Conservation (phyloP, 2,113 vertebrate genomes). For the Benitochromis conjunctus region DNA sequence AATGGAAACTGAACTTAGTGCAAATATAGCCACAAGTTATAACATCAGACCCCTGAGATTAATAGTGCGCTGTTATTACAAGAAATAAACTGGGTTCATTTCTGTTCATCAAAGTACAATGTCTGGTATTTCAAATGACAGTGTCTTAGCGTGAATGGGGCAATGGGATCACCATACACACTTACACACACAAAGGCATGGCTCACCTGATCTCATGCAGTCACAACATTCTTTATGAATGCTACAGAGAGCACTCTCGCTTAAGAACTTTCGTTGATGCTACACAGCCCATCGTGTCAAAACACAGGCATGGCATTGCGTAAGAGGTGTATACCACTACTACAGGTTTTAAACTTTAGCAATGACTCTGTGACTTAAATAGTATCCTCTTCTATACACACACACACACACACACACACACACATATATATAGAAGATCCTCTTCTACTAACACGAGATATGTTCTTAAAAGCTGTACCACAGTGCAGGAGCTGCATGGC, state of each 20-base stretch:
- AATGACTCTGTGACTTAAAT: not conserved
- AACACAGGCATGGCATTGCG: conserved; percentile 57
- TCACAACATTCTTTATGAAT: conserved; percentile 27
- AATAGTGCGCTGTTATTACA: not conserved
- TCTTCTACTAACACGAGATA: not conserved
- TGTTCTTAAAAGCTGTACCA: not conserved
- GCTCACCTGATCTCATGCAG: conserved; percentile 19
- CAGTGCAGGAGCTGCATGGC: not conserved
- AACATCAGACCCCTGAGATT: not conserved
- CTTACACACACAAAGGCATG: not conserved
- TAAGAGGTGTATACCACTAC: conserved; percentile 31
- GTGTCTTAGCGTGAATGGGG: not conserved
- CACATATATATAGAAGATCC: too few relatives aligned
- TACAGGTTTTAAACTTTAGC: conserved; percentile 15
- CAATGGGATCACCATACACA: not conserved
- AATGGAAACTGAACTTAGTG: not conserved
- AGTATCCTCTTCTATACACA: not conserved
- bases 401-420: too few relatives aligned
- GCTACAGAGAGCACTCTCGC: not conserved
- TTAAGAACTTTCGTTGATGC: conserved; percentile 58
- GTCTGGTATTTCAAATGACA: not conserved
- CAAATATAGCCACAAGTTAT: not conserved
- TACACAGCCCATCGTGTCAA: conserved; percentile 51
- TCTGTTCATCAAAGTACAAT: not conserved
- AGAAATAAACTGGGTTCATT: not conserved